Percentiles rank a stretch among this genome's conserved stretches.
Conservation (phyloP, 2,797 vertebrate genomes). For the Hyperoplus immaculatus region DNA sequence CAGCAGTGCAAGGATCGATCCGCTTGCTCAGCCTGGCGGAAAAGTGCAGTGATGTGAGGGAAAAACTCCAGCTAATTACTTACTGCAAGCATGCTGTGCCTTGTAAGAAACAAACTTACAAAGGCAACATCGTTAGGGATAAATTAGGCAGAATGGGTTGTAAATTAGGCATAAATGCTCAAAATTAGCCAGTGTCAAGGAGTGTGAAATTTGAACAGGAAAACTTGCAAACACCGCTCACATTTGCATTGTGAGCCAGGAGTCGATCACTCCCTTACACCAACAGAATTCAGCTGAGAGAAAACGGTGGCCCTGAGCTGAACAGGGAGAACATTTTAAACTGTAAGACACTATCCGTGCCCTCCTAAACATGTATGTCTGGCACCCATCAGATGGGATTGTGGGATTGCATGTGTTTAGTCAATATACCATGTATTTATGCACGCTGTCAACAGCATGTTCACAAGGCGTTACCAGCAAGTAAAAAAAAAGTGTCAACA, state of each 20-base stretch:
- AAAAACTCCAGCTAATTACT: conserved; percentile 43
- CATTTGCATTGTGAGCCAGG: conserved; percentile 11
- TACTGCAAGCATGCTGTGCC: conserved; percentile 23
- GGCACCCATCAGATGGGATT: conserved; percentile 52
- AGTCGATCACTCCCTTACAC: neutral
- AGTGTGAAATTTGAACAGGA: conserved; percentile 17
- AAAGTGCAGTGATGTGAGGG: conserved; percentile 50
- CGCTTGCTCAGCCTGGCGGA: conserved; percentile 43
- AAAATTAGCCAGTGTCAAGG: conserved; percentile 18
- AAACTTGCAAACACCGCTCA: neutral
- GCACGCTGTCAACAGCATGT: conserved; percentile 63
- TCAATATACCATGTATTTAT: conserved; percentile 66
- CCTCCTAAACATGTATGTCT: conserved; percentile 23
- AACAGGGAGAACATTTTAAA: neutral
- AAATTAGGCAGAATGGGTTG: conserved; percentile 35
- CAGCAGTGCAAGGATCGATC: conserved; percentile 54
- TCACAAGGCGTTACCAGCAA: conserved; percentile 49
- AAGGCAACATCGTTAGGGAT: conserved; percentile 32
- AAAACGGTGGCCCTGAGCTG: neutral
- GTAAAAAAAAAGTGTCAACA: conserved; percentile 68
- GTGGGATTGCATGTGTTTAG: conserved; percentile 65
- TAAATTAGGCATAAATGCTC: conserved; percentile 28
- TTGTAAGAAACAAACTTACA: conserved; percentile 41
- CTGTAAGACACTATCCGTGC: conserved; percentile 9
- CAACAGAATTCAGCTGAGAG: conserved; percentile 9